Conservation (phyloP, 2,888 invertebrate genomes). For the Rhogogaster chlorosoma region DNA sequence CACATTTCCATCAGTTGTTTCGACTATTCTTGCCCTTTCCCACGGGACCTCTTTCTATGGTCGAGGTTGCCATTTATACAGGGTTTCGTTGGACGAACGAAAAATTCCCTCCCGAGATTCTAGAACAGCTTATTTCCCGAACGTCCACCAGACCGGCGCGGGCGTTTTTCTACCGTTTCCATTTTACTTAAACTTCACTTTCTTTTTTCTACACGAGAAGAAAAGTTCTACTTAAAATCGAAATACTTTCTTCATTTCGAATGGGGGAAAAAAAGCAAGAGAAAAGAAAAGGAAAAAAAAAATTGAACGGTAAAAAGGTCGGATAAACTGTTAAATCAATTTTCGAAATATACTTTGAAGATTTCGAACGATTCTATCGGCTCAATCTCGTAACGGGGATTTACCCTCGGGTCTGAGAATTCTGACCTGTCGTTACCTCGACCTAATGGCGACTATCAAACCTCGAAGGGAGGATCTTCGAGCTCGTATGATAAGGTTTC, state of each 20-base stretch:
- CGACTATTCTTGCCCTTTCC: constrained; percentile 12
- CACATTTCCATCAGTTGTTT: background rate
- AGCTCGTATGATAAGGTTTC: background rate
- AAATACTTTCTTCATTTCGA: background rate
- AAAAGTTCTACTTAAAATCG: background rate
- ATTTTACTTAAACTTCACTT: constrained; percentile 35
- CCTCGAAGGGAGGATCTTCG: constrained; percentile 7
- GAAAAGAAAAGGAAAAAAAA: background rate
- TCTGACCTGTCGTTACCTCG: constrained; percentile 30
- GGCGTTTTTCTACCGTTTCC: constrained; percentile 10
- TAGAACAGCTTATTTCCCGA: constrained; percentile 39
- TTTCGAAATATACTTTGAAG: background rate
- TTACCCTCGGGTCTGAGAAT: background rate
- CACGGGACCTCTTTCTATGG: constrained; percentile 1
- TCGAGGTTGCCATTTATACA: constrained; percentile 16
- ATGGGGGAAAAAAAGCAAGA: background rate
- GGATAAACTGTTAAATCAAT: background rate
- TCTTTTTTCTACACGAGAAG: background rate
- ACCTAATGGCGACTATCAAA: constrained; percentile 35
- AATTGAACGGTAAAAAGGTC: background rate
- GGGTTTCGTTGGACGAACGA: constrained; percentile 7
- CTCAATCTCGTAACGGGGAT: background rate
- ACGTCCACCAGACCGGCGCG: background rate
- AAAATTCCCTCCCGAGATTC: background rate
- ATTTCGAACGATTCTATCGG: background rate